Evolutionary conservation across 2,888 invertebrate species (phyloP), one percentile per base, ranked within the genome.

Genomic region (Eristalinus aeneus): DNA sequence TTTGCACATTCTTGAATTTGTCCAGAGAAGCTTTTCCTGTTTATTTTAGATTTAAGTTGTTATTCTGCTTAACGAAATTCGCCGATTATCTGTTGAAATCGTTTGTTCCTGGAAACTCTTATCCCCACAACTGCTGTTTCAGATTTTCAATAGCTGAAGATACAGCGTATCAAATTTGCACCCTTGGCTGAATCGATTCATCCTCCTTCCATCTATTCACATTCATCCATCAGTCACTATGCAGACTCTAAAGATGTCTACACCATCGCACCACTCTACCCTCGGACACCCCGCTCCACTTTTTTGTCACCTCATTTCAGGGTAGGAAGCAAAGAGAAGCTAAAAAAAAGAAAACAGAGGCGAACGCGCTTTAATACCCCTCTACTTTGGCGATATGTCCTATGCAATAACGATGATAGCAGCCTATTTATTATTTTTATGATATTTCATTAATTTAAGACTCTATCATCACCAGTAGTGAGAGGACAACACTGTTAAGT

Each of bases 381-480:
- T 60, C 68, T 36, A 71, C 63, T 76, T 68, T 64, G 72, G 56
- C 53, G 81, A 36, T 76, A 86, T 85, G 83, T 88, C 87, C 87
- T 88, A n/a, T n/a, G 87, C 77, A 80, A 88, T 88, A 88, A 85
- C 87, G 88, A 73, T 88, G 88, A 88, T 88, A 88, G 87, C 87
- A 79, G 85, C 76, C 85, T 79, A 88, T 88, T 88, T 88, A 88
- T 88, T 88, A 88, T 83, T 87, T 88, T 88, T 88, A 88, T 88
- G 88, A 88, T 88, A 87, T 88, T 88, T 88, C 88, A 88, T 88
- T 88, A 88, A 88, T 88, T 88, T 88, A 87, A 80, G 84, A 82
- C 86, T 81, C 76, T 71, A 74, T 86, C 86, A 67, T 65, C 65
- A 65, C 60, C 69, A 65, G 68, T 83, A 74, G 69, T 76, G 85